A percentile compares a stretch with the other conserved stretches of the same genome.
Conservation (phyloP, 2,797 vertebrate genomes). For the Bucorvus abyssinicus region DNA sequence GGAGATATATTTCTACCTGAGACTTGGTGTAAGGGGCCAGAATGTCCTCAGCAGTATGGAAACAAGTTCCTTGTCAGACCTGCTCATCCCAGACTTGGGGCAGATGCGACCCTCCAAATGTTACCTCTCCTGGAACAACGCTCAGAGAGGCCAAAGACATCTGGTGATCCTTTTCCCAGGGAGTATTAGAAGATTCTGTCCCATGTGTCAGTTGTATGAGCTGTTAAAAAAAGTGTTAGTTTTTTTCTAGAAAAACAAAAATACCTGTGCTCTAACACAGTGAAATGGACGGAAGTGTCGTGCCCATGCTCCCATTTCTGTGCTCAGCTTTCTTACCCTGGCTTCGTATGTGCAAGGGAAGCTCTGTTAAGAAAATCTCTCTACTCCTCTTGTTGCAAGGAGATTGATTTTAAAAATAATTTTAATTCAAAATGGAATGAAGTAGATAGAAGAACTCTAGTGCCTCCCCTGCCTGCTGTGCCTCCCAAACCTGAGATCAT, state of each 20-base stretch:
- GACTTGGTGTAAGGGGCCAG: background rate
- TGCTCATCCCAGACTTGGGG: background rate
- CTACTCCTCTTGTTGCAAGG: background rate
- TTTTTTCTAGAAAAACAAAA: background rate
- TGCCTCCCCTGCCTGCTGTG: background rate
- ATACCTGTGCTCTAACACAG: background rate
- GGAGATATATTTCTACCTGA: background rate
- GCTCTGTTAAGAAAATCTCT: background rate
- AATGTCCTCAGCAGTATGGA: background rate
- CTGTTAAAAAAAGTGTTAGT: background rate
- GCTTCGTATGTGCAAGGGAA: background rate
- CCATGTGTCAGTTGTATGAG: background rate
- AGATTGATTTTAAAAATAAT: background rate
- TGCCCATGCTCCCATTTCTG: background rate
- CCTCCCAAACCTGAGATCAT: background rate
- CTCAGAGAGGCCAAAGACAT: background rate
- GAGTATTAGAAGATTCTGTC: background rate
- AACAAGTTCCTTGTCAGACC: fast-evolving
- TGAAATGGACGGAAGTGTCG: background rate
- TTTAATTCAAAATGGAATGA: background rate
- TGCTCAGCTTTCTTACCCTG: background rate
- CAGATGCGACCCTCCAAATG: background rate
- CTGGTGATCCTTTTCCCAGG: background rate
- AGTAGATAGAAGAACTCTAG: background rate
- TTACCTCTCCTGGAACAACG: background rate